These are phyloP conservation scores for Sebastes nivosus DNA, from an alignment of 2,797 vertebrate genomes.

Conservation along the genomic window DNA sequence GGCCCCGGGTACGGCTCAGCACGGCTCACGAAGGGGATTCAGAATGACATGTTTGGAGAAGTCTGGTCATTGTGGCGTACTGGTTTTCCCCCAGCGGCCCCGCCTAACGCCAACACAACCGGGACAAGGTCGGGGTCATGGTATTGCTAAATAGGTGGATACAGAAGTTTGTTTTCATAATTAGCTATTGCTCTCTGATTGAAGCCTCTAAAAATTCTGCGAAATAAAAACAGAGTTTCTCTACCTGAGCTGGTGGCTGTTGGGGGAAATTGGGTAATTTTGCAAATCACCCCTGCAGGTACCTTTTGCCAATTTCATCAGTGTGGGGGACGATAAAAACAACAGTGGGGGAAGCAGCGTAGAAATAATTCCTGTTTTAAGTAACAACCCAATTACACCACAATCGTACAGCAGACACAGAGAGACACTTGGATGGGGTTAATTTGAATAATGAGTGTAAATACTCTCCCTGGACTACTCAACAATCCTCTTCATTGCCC, in stretches of 20 bases:
- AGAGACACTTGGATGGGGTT: conserved; percentile 70
- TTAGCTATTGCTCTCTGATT: conserved; percentile 28
- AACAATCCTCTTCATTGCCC: conserved; percentile 58
- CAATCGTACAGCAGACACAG: conserved; percentile 53
- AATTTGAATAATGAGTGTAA: conserved; percentile 78
- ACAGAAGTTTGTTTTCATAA: conserved; percentile 39
- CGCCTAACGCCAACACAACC: conserved; percentile 34
- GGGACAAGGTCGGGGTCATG: conserved; percentile 23
- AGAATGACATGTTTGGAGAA: conserved; percentile 70
- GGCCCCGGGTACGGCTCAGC: conserved; percentile 56
- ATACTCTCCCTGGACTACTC: conserved; percentile 59
- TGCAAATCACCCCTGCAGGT: conserved; percentile 40
- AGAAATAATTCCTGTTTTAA: conserved; percentile 64
- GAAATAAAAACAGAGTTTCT: conserved; percentile 16
- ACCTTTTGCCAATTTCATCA: conserved; percentile 36
- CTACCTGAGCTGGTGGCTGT: conserved; percentile 15
- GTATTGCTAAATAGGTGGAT: conserved; percentile 6
- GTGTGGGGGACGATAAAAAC: conserved; percentile 57
- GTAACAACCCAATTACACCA: conserved; percentile 62
- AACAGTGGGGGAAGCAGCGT: conserved; percentile 23
- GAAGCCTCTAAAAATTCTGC: conserved; percentile 26
- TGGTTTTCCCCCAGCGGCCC: conserved; percentile 41
- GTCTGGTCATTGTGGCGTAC: conserved; percentile 64
- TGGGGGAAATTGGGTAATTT: conserved; percentile 49
- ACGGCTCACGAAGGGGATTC: conserved; percentile 62